phyloP scores from a whole-genome alignment of 2,888 invertebrate species.

The Drosophila imparisetae region DNA sequence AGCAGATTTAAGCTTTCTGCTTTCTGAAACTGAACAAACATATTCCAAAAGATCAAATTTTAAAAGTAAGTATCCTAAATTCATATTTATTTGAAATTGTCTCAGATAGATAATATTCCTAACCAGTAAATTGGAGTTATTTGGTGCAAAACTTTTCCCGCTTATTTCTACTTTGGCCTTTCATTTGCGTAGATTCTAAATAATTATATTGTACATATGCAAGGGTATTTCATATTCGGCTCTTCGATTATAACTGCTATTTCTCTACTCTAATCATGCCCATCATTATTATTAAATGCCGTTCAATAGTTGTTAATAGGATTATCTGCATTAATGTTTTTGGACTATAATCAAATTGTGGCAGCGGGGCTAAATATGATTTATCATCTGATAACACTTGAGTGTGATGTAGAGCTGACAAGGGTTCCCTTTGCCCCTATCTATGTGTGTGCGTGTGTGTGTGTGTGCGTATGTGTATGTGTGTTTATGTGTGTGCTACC shows the following conservation, averaged over 20 bases:
- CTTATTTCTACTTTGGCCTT: no score
- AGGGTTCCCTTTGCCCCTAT: constrained; percentile 31
- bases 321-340: constrained; percentile 74
- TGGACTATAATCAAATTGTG: constrained; percentile 25
- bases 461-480: constrained; percentile 9
- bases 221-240: neutral
- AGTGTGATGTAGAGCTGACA: constrained; percentile 58
- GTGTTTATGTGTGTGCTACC: constrained; percentile 45
- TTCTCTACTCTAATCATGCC: neutral
- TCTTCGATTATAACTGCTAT: neutral
- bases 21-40: neutral
- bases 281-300: constrained; percentile 5
- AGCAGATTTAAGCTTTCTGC: constrained; percentile 45
- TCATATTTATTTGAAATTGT: neutral
- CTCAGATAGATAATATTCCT: neutral
- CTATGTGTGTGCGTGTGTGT: constrained; percentile 6
- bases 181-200: neutral
- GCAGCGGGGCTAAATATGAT: constrained; percentile 54
- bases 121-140: no score
- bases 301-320: constrained; percentile 56
- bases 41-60: neutral
- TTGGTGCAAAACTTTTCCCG: neutral
- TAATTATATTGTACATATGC: neutral
- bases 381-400: constrained; percentile 70
- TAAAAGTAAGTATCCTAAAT: neutral